These are phyloP conservation scores for Falco columbarius DNA, from an alignment of 2,797 vertebrate genomes.

Conservation along the genomic window DNA sequence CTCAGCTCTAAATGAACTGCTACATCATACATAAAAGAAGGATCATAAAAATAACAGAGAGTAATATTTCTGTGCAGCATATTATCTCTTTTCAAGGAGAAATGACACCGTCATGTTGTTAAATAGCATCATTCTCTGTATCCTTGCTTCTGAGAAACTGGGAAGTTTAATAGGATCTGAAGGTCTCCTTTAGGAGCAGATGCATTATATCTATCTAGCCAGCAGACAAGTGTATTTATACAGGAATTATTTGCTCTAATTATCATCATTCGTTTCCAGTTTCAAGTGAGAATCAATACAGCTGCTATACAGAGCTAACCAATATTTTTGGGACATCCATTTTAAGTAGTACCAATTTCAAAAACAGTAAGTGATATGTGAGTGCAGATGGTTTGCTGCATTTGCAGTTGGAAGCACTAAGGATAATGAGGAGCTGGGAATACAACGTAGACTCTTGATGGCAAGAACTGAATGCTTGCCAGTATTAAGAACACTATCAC, in stretches of 20 bases:
- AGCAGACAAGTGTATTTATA: neutral
- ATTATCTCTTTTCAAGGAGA: neutral
- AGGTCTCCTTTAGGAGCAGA: neutral
- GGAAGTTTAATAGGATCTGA: neutral
- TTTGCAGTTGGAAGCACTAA: neutral
- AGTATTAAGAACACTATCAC: neutral
- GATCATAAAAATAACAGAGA: neutral
- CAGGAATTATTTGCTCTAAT: neutral
- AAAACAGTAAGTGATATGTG: neutral
- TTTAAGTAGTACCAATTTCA: neutral
- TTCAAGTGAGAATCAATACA: neutral
- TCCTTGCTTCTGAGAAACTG: neutral
- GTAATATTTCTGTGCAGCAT: neutral
- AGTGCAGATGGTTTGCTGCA: neutral
- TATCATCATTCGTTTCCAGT: neutral
- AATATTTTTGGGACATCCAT: neutral
- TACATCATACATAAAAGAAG: neutral
- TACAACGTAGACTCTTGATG: rapidly evolving
- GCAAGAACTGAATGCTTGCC: neutral
- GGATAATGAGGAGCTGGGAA: neutral
- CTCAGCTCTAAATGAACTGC: neutral
- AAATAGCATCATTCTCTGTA: neutral
- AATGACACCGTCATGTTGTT: neutral
- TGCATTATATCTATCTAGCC: neutral
- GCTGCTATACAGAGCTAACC: neutral